A percentile compares a stretch with the other conserved stretches of the same genome.
These are phyloP conservation scores for Atta cephalotes DNA, from an alignment of 1,140 invertebrate species.

Conservation along the genomic window DNA sequence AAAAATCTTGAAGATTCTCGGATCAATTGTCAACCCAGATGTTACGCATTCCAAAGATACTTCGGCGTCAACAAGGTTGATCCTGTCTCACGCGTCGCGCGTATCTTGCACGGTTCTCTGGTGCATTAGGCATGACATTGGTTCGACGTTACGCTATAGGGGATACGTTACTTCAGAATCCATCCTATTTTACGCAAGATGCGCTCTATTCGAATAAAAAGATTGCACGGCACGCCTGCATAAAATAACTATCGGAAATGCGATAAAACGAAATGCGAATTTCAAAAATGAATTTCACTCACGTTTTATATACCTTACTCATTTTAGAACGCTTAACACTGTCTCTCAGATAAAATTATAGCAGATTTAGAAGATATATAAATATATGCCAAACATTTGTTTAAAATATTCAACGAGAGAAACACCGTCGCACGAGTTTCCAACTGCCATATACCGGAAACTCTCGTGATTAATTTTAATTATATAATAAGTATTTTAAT, in stretches of 20 bases:
- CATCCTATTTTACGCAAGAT: slow-evolving; percentile 37
- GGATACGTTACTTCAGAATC: slow-evolving; percentile 31
- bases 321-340: not conserved
- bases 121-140: slow-evolving; percentile 38
- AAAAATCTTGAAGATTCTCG: not conserved
- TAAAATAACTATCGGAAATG: not conserved
- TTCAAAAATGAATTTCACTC: not conserved
- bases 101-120: slow-evolving; percentile 40
- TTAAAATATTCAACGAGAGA: not conserved
- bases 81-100: slow-evolving; percentile 44
- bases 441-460: not conserved
- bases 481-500: not conserved
- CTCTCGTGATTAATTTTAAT: not conserved
- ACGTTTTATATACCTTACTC: not conserved
- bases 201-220: not conserved
- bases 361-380: not conserved
- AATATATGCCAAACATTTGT: not conserved
- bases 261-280: not conserved
- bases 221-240: not conserved
- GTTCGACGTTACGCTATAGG: slow-evolving; percentile 17
- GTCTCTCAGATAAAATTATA: not conserved
- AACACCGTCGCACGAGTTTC: not conserved
- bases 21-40: not conserved
- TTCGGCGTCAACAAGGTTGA: slow-evolving; percentile 13
- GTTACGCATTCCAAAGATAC: slow-evolving; percentile 16